Evolutionary conservation across 2,888 invertebrate species (phyloP).

Genomic region (Agrochola lota): DNA sequence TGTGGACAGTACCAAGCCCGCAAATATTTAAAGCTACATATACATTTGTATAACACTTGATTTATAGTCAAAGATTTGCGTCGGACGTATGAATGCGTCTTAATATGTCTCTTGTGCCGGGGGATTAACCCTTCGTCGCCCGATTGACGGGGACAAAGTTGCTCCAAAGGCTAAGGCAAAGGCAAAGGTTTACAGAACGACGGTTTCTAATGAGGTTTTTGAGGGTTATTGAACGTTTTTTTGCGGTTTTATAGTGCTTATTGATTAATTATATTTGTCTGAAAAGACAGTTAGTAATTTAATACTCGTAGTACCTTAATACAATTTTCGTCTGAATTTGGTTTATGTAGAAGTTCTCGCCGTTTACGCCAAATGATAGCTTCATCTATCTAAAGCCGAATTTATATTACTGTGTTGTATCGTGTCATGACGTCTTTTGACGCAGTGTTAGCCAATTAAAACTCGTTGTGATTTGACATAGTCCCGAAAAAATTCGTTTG

Average conservation of each 20-base stretch:
- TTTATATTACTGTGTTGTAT: too few species aligned
- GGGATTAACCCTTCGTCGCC: conserved; percentile 67
- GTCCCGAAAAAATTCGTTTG: too few species aligned
- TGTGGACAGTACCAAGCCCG: conserved; percentile 3
- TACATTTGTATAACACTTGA: conserved; percentile 57
- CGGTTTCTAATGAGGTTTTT: conserved; percentile 48
- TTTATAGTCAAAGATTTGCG: conserved; percentile 66
- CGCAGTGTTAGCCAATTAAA: too few species aligned
- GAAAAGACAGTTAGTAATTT: not conserved
- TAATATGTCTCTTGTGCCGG: conserved; percentile 65
- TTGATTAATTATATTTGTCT: not conserved
- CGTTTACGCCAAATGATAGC: not conserved
- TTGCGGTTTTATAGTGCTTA: not conserved
- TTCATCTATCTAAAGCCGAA: not conserved
- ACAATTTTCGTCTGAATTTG: not conserved
- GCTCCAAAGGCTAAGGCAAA: conserved; percentile 45
- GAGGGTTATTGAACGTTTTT: conserved; percentile 47
- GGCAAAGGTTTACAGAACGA: conserved; percentile 54
- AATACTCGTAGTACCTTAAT: not conserved
- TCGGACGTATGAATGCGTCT: conserved; percentile 66
- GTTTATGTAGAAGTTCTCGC: not conserved
- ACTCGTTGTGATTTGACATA: too few species aligned
- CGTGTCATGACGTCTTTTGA: too few species aligned
- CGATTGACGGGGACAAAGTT: conserved; percentile 66
- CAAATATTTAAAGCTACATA: conserved; percentile 49